Conservation (phyloP, 1,140 invertebrate genomes). For the Branchinecta lindahli region DNA sequence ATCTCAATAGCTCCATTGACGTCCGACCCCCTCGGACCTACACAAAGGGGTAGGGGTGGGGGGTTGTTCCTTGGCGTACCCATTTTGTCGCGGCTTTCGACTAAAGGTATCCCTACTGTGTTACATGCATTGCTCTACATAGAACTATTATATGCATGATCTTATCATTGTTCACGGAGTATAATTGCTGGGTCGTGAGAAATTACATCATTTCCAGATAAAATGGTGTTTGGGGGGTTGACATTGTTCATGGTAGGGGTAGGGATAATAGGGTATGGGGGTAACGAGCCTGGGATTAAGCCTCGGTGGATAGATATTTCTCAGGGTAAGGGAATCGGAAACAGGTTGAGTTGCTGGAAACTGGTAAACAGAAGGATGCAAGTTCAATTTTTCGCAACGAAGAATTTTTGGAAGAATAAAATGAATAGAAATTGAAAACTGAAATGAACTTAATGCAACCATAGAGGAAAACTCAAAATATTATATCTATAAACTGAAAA, state of each 20-base stretch:
- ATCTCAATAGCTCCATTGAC: slow-evolving; percentile 8
- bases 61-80: slow-evolving; percentile 5
- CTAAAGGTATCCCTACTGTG: slow-evolving; percentile 3
- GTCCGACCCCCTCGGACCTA: neutral
- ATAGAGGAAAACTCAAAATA: too few relatives aligned
- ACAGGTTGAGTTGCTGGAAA: too few relatives aligned
- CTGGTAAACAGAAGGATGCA: too few relatives aligned
- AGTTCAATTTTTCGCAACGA: too few relatives aligned
- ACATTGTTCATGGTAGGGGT: neutral
- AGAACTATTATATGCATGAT: slow-evolving; percentile 9
- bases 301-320: neutral
- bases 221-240: neutral
- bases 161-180: neutral
- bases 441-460: too few relatives aligned
- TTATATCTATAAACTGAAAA: too few relatives aligned
- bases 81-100: slow-evolving; percentile 1
- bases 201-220: slow-evolving; percentile 5
- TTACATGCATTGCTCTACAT: slow-evolving; percentile 10
- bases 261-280: neutral
- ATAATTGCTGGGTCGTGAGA: slow-evolving; percentile 6
- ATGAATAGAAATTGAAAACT: too few relatives aligned
- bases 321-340: too few relatives aligned
- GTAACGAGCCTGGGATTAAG: neutral
- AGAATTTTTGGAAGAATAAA: too few relatives aligned
- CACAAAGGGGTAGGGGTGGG: neutral